Evolutionary conservation across 2,797 vertebrate genomes (phyloP), one percentile per base, ranked within the genome.

Genomic region (Scyliorhinus canicula): DNA sequence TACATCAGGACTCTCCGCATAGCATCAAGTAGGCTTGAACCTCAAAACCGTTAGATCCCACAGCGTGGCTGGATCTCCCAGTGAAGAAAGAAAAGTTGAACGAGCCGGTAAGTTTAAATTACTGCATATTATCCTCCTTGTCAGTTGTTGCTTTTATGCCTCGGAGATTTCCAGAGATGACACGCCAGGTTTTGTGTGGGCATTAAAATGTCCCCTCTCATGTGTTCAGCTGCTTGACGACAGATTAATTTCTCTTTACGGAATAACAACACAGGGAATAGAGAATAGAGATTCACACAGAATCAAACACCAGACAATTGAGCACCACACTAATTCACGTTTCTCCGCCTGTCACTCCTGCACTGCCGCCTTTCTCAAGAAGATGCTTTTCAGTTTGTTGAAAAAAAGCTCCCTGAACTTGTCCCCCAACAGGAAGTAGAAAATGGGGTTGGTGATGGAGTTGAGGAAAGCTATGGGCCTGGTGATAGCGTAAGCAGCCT

Each of bases 351-450:
- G 63, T 12, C 69, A 35, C 28, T n/a, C 69, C 31, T 74, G 14
- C 63, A 4, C 11, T 24, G 21, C 21, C 40, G 40, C 60, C 57
- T 9, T 91, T 65, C 88, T 90, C n/a, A 63, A 95, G 93, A 96
- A 85, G 57, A 96, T 16, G 26, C 95, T 77, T 52, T 97, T 96
- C 8, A 97, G 0, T 93, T 97, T 98, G 57, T 86, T 95, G 0
- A 96, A 19, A 19, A 99, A 93, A 95, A 97, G 97, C 40, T 98
- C 98, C 95, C 98, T 97, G 96, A 99, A 99, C 95, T 97, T 97
- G 96, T 99, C 99, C 0, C 98, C 99, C 97, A 98, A 97, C 0
- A 99, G 93, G 95, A 99, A 99, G 95, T 99, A 99, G 96, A 99
- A 99, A 0, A 98, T 95, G 0, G 99, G 98, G 84, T 99, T 98